Percentiles rank a stretch among this genome's conserved stretches.
phyloP scores from a whole-genome alignment of 2,888 invertebrate species.

The Hyppa rectilinea region DNA sequence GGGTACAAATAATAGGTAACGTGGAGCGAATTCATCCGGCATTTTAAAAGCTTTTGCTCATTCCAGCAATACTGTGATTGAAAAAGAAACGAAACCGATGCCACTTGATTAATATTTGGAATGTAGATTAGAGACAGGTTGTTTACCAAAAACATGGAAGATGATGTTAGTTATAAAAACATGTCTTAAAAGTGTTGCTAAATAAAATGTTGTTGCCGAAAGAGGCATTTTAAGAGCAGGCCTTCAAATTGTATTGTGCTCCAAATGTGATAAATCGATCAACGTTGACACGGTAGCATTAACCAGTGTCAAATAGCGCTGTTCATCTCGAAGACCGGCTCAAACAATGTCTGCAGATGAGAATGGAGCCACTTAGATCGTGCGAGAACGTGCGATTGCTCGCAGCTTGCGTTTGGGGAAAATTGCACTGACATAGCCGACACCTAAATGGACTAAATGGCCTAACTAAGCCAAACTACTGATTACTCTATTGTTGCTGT shows the following conservation, averaged over 20 bases:
- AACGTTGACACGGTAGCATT: background rate
- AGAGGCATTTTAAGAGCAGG: background rate
- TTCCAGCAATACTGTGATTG: conserved; percentile 1
- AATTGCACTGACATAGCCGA: background rate
- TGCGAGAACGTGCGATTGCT: background rate
- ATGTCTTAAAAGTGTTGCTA: background rate
- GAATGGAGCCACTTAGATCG: conserved; percentile 16
- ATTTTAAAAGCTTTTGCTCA: background rate
- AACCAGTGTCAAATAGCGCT: background rate
- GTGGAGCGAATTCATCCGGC: background rate
- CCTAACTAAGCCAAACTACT: background rate
- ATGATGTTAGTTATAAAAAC: background rate
- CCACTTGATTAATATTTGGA: background rate
- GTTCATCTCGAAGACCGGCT: conserved; percentile 1
- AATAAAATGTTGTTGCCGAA: background rate
- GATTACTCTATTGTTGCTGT: conserved; percentile 1
- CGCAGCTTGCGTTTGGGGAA: background rate
- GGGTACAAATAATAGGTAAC: conserved; percentile 18
- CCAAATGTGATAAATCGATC: conserved; percentile 4
- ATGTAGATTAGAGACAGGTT: background rate
- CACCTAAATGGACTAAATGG: conserved; percentile 4
- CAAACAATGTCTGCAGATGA: conserved; percentile 23
- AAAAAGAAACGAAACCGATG: background rate
- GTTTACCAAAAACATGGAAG: background rate
- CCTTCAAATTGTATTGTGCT: conserved; percentile 10